Conservation (phyloP, 2,888 invertebrate species). For the Cistogaster globosa region DNA sequence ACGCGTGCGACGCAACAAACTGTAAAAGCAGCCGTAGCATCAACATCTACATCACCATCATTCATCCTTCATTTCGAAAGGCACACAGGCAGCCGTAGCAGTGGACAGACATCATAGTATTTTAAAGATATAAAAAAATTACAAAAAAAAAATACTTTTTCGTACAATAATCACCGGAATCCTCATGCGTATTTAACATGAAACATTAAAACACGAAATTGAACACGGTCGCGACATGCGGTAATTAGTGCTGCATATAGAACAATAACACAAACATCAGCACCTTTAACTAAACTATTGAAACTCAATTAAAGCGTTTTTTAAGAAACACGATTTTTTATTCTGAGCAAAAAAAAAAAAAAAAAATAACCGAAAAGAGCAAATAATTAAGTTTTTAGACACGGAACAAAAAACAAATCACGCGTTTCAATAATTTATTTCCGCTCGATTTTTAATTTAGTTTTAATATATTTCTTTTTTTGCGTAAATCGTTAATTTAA, state of each 20-base stretch:
- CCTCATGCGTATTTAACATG: slow-evolving; percentile 62
- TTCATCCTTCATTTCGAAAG: slow-evolving; percentile 23
- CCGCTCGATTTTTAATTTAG: not conserved
- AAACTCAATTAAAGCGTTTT: slow-evolving; percentile 39
- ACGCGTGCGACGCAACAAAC: slow-evolving; percentile 42
- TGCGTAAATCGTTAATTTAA: not conserved
- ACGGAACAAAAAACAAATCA: not conserved
- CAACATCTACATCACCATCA: slow-evolving; percentile 16
- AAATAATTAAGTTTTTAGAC: slow-evolving; percentile 31
- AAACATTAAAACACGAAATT: slow-evolving; percentile 55
- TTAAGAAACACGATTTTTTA: slow-evolving; percentile 27
- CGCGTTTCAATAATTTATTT: slow-evolving; percentile 23
- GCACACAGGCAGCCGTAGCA: slow-evolving; percentile 18
- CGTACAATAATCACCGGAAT: slow-evolving; percentile 62
- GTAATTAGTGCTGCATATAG: slow-evolving; percentile 66
- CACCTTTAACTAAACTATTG: slow-evolving; percentile 30
- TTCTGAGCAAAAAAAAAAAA: not conserved
- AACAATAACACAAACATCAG: slow-evolving; percentile 38
- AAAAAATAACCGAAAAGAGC: slow-evolving; percentile 43
- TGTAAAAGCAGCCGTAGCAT: slow-evolving; percentile 24
- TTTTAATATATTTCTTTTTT: not conserved
- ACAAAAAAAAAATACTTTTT: slow-evolving; percentile 16
- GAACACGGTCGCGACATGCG: slow-evolving; percentile 68
- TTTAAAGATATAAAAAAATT: not conserved
- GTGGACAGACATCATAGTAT: slow-evolving; percentile 12